A percentile compares a stretch with the other conserved stretches of the same genome.
Evolutionary conservation across 2,113 vertebrate genomes (phyloP).

Genomic region (Haemorhous mexicanus): DNA sequence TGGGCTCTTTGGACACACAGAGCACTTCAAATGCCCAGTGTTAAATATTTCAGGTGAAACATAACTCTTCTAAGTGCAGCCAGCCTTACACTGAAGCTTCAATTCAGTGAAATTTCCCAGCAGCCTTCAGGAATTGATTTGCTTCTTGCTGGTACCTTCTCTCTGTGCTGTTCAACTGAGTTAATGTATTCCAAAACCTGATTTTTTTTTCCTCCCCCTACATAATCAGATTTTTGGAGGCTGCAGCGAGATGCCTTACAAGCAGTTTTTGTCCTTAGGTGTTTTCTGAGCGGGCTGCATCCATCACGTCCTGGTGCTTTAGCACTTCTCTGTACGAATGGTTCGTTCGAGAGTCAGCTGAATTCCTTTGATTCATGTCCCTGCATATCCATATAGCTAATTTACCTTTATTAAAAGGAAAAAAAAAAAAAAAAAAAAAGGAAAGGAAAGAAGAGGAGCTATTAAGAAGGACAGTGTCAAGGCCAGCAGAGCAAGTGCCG

Average conservation of each 20-base stretch:
- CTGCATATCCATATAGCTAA: neutral
- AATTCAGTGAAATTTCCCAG: neutral
- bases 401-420: conserved; percentile 15
- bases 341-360: neutral
- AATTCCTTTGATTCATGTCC: conserved; percentile 9
- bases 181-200: conserved; percentile 1
- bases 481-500: neutral
- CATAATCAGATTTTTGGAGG: conserved; percentile 32
- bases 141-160: neutral
- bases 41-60: conserved; percentile 13
- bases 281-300: neutral
- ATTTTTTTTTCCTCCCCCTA: neutral
- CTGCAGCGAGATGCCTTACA: neutral
- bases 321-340: neutral
- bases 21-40: neutral
- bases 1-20: neutral
- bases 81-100: neutral
- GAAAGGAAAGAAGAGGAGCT: neutral
- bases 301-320: neutral
- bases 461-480: neutral
- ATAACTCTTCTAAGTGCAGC: neutral
- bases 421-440: neutral
- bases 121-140: neutral
- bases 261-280: conserved; percentile 24
- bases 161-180: neutral